Evolutionary conservation across 2,888 invertebrate species (phyloP).

Genomic region (Sinopyrophorus schimmeli): DNA sequence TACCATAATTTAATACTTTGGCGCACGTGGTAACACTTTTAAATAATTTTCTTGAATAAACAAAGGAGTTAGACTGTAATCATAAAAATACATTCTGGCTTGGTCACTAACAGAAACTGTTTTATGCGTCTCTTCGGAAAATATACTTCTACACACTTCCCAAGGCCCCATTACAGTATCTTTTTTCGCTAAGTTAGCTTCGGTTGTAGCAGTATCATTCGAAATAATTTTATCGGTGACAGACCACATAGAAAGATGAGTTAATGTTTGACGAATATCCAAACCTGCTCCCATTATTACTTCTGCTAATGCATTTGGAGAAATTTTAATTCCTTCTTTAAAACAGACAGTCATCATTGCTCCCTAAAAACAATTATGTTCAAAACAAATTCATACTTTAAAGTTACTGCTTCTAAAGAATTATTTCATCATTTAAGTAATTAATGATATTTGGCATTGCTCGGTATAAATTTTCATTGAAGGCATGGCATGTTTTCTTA

Average conservation of each 20-base stretch:
- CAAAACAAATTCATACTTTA: too few relatives aligned
- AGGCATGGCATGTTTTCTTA: slow-evolving; percentile 53
- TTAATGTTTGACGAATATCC: slow-evolving; percentile 92
- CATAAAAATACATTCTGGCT: slow-evolving; percentile 92
- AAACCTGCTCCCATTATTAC: slow-evolving; percentile 87
- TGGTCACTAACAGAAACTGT: slow-evolving; percentile 79
- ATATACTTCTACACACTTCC: slow-evolving; percentile 90
- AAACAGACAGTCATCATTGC: slow-evolving; percentile 90
- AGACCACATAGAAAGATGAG: slow-evolving; percentile 83
- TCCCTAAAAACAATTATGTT: slow-evolving; percentile 71
- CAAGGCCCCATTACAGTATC: slow-evolving; percentile 90
- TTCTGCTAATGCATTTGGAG: slow-evolving; percentile 75
- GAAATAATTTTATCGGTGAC: slow-evolving; percentile 60
- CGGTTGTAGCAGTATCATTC: slow-evolving; percentile 59
- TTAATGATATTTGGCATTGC: not conserved
- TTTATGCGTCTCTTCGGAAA: slow-evolving; percentile 77
- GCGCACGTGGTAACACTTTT: slow-evolving; percentile 73
- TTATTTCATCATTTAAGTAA: too few relatives aligned
- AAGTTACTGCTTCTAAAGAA: too few relatives aligned
- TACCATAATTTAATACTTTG: slow-evolving; percentile 66
- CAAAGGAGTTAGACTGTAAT: slow-evolving; percentile 93
- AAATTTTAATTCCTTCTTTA: slow-evolving; percentile 85
- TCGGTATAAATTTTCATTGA: not conserved
- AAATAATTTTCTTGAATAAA: slow-evolving; percentile 99
- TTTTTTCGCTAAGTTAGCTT: slow-evolving; percentile 70